These are phyloP conservation scores for Achroia grisella DNA, from an alignment of 1,140 invertebrate genomes.

Conservation along the genomic window DNA sequence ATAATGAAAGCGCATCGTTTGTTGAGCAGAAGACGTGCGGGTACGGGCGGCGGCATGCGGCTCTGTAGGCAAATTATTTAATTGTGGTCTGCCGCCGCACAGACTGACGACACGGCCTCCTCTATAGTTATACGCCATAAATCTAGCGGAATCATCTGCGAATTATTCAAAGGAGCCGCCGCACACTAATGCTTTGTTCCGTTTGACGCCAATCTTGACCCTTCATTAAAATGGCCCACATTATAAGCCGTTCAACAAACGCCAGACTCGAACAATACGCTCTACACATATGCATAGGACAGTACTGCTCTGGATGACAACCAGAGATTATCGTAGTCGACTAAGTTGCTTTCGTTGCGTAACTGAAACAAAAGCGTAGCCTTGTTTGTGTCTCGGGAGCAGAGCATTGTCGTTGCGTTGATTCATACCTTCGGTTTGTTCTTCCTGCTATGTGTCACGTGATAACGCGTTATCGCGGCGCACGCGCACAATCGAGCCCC, in stretches of 20 bases:
- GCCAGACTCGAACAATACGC: too few species aligned
- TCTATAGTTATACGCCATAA: constrained; percentile 63
- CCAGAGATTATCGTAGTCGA: too few species aligned
- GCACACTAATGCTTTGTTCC: constrained; percentile 9
- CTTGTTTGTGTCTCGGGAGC: constrained; percentile 18
- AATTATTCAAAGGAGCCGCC: constrained; percentile 64
- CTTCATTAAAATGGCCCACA: background rate
- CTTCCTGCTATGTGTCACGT: constrained; percentile 52
- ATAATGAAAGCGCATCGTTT: constrained; percentile 10
- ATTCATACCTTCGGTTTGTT: constrained; percentile 51
- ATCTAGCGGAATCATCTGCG: constrained; percentile 49
- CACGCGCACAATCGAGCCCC: constrained; percentile 37
- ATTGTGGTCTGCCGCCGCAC: constrained; percentile 34
- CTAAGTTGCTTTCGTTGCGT: constrained; percentile 4
- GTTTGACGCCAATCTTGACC: constrained; percentile 3
- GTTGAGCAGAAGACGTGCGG: background rate
- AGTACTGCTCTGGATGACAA: too few species aligned
- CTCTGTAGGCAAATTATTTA: constrained; percentile 62
- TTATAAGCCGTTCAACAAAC: background rate
- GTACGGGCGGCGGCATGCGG: background rate
- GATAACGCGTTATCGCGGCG: constrained; percentile 41
- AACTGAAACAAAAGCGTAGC: constrained; percentile 4
- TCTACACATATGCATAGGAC: too few species aligned
- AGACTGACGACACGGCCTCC: constrained; percentile 1
- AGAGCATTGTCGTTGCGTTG: constrained; percentile 20